Percentiles rank a stretch among this genome's conserved stretches.
These are phyloP conservation scores for Calyptomena viridis DNA, from an alignment of 2,113 vertebrate species.

Conservation along the genomic window DNA sequence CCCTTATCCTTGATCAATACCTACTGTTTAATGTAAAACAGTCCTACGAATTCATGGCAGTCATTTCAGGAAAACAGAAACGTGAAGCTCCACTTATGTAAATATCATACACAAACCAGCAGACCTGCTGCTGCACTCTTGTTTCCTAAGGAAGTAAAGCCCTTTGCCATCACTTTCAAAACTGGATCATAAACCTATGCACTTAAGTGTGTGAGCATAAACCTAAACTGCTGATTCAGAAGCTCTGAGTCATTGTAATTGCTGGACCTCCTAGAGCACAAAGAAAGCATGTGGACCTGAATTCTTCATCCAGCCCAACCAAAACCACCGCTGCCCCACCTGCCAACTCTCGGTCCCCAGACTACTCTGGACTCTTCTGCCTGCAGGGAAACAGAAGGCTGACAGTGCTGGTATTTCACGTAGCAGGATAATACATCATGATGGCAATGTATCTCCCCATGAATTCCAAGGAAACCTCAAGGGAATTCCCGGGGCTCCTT, in stretches of 20 bases:
- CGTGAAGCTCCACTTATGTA: not conserved
- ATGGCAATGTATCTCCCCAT: not conserved
- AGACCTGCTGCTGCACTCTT: not conserved
- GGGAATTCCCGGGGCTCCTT: not conserved
- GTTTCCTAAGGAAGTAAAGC: not conserved
- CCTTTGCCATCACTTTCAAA: not conserved
- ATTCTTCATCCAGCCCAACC: not conserved
- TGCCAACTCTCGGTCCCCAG: not conserved
- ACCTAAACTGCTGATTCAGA: not conserved
- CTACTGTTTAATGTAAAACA: not conserved
- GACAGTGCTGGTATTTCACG: fast-evolving
- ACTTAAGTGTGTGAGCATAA: not conserved
- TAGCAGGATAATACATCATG: not conserved
- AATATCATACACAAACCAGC: not conserved
- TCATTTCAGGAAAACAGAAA: not conserved
- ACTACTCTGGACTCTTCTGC: not conserved
- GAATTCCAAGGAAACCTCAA: not conserved
- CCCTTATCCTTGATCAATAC: not conserved
- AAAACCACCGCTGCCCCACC: not conserved
- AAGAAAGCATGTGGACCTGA: not conserved
- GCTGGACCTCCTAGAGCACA: not conserved
- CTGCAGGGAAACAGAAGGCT: not conserved
- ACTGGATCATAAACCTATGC: not conserved
- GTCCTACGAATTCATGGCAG: not conserved
- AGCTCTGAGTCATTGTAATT: not conserved